phyloP scores from a whole-genome alignment of 2,888 invertebrate species.

The Trichacis sp. region DNA sequence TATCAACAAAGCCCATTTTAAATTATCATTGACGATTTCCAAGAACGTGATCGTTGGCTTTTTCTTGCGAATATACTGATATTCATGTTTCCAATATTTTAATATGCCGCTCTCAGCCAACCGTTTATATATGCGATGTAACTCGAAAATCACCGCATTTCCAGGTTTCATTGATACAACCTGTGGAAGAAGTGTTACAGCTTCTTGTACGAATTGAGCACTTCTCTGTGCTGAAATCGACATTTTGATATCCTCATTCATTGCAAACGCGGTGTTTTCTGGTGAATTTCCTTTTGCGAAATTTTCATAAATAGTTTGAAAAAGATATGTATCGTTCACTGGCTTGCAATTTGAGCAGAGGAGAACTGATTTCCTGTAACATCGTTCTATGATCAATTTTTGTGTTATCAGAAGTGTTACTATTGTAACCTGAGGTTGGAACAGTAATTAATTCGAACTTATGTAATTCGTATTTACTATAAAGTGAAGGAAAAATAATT shows the following conservation, averaged over 20 bases:
- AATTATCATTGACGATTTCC: constrained; percentile 29
- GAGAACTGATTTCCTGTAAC: no score
- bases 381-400: no score
- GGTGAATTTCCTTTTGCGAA: constrained; percentile 5
- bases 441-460: no score
- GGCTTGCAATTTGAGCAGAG: no score
- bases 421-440: no score
- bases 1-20: constrained; percentile 24
- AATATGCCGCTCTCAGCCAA: constrained; percentile 24
- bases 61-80: background rate
- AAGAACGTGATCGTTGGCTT: constrained; percentile 11
- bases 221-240: constrained; percentile 17
- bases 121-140: constrained; percentile 17
- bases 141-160: constrained; percentile 28
- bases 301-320: no score
- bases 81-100: constrained; percentile 29
- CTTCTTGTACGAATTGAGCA: constrained; percentile 13
- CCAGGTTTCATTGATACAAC: constrained; percentile 27
- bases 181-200: constrained; percentile 17
- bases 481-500: no score
- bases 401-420: no score
- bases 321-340: no score
- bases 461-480: no score
- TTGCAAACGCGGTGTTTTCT: constrained; percentile 24
- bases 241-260: constrained; percentile 25